Conservation (phyloP, 2,888 invertebrate species). For the Agrenia bidenticulata region DNA sequence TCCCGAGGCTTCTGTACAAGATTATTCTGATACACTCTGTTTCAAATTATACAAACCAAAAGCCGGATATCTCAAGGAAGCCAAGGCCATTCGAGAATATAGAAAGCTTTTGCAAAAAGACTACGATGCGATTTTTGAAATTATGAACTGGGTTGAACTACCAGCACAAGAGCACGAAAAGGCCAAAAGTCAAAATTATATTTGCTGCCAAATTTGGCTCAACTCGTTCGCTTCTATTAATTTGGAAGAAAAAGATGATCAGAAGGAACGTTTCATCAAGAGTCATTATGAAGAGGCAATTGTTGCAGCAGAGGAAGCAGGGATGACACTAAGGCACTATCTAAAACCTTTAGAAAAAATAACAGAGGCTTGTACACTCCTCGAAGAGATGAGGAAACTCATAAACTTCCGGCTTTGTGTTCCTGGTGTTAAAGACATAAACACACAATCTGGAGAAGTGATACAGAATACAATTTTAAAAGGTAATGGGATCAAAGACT, state of each 20-base stretch:
- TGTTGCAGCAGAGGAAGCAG: slow-evolving; percentile 24
- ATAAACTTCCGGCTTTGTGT: slow-evolving; percentile 7
- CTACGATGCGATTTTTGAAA: background rate
- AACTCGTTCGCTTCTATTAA: background rate
- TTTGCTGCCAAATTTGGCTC: background rate
- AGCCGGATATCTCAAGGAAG: background rate
- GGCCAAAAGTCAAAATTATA: background rate
- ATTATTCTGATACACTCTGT: background rate
- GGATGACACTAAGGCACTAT: slow-evolving; percentile 21
- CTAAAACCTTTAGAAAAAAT: slow-evolving; percentile 19
- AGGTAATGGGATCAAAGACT: slow-evolving; percentile 26
- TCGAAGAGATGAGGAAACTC: slow-evolving; percentile 23
- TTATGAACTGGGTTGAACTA: background rate
- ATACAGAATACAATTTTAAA: slow-evolving; percentile 24
- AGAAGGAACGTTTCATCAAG: background rate
- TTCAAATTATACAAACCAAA: background rate
- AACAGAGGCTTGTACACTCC: slow-evolving; percentile 6
- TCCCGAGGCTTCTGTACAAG: background rate
- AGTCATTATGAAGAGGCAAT: background rate
- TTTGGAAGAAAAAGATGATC: background rate
- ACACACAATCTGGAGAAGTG: background rate
- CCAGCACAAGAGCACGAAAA: background rate
- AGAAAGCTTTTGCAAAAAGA: background rate
- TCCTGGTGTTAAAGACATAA: slow-evolving; percentile 7
- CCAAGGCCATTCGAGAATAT: background rate